Conservation (phyloP, 2,797 vertebrate species). For the Sebastes melanostomus region DNA sequence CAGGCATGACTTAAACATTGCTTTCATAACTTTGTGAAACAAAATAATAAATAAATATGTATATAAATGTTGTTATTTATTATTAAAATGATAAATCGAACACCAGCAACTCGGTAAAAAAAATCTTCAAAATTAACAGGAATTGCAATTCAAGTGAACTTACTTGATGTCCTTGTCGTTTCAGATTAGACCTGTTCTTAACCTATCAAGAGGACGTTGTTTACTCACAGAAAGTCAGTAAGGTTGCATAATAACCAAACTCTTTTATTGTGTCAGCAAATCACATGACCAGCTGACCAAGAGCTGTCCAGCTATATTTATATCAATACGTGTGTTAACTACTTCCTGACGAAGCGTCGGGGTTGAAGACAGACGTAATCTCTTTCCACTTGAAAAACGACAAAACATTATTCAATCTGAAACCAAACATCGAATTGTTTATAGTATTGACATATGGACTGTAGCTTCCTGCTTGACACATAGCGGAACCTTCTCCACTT, state of each 20-base stretch:
- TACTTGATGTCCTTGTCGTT: neutral
- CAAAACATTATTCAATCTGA: neutral
- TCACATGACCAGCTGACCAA: neutral
- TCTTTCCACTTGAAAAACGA: neutral
- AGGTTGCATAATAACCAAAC: neutral
- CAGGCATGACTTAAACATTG: no score
- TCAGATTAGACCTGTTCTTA: neutral
- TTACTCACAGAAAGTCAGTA: neutral
- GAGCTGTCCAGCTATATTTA: neutral
- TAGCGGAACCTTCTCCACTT: constrained; percentile 24
- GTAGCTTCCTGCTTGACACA: neutral
- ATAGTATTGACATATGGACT: neutral
- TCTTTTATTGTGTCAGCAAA: neutral
- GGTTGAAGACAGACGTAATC: neutral
- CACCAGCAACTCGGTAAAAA: no score
- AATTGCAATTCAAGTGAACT: neutral
- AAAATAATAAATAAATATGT: no score
- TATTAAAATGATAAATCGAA: no score
- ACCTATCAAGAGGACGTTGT: neutral
- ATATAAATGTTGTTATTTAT: no score
- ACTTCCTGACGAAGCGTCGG: neutral
- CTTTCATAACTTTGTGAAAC: no score
- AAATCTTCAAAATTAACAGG: no score
- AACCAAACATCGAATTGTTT: neutral
- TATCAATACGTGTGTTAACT: neutral